Evolutionary conservation across 64 coral and sea anemone genomes (phyloP), one percentile per base, ranked within the genome.

Genomic region (Stylophora pistillata): DNA sequence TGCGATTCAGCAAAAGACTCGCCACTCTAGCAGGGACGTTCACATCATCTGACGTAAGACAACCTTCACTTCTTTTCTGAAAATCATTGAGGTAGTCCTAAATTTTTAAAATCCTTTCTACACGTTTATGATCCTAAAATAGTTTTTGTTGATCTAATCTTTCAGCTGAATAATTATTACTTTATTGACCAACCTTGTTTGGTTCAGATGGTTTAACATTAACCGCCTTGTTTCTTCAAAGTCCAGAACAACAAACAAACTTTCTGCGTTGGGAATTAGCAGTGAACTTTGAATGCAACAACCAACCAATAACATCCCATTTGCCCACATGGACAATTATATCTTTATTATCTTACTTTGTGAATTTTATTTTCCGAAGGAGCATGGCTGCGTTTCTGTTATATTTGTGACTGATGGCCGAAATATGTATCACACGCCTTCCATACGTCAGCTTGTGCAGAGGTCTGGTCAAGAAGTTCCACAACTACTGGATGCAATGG

Each of bases 401-500:
- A 72, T 93, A 12, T 87, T 93, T 60, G 85, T 96, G 66, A 96
- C 95, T 70, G 95, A 90, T 74, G 80, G 72, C 9, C 54, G 76
- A 52, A 68, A 68, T 25, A 34, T 90, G 56, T 88, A 53, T 26
- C 30, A 90, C 84, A 17, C 88, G 32, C 72, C 70, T 27, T 53
- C 62, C 62, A 74, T 74, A 13, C 74, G 75, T 66, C 81, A 78
- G 71, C 61, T 92, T 2, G 73, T 92, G 26, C 29, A 28, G 7
- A 76, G 90, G 47, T 82, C 78, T 29, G 78, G 78, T 54, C 65
- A 80, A 13, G 78, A 59, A 56, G 78, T 74, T 7, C 89, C 30
- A 30, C 61, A 11, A 15, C 65, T 71, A 64, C 74, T 92, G 1
- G 81, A 86, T 18, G 81, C 85, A 86, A 86, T 92, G 58, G 90